These are phyloP conservation scores for Hypotaenidia philippensis DNA, from an alignment of 2,797 vertebrate species.

Conservation along the genomic window DNA sequence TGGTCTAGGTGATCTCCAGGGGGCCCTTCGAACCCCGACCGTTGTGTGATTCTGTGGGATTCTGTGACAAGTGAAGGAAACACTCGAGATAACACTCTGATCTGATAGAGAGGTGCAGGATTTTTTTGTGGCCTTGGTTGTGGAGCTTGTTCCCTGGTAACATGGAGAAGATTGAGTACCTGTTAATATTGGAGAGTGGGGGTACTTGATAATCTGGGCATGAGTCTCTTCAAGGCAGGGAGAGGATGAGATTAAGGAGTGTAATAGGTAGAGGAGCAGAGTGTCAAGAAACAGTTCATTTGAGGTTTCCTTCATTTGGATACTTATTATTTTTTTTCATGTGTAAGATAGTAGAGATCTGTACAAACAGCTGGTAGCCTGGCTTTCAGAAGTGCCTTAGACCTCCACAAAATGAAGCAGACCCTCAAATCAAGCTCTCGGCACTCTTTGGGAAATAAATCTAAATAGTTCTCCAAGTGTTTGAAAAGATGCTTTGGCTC, in stretches of 20 bases:
- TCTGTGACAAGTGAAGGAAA: neutral
- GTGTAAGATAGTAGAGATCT: neutral
- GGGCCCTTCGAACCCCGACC: no score
- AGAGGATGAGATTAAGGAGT: neutral
- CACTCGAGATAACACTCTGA: neutral
- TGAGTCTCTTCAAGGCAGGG: neutral
- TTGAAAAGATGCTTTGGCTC: slow-evolving; percentile 34
- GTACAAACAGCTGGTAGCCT: neutral
- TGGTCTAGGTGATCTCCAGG: no score
- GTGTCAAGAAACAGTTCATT: neutral
- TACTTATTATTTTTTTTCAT: neutral
- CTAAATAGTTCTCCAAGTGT: neutral
- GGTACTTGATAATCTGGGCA: neutral
- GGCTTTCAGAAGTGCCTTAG: neutral
- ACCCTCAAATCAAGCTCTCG: neutral
- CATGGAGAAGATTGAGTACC: neutral
- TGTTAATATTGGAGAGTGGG: neutral
- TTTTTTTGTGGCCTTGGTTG: neutral
- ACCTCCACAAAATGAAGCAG: neutral
- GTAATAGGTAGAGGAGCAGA: neutral
- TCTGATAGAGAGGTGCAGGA: neutral
- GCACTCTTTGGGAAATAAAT: neutral
- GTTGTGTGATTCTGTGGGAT: no score
- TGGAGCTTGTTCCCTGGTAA: neutral
- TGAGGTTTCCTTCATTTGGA: neutral